Percentiles rank a stretch among this genome's conserved stretches.
phyloP scores from a whole-genome alignment of 2,797 vertebrate genomes.

The Ctenochaetus hawaiiensis region DNA sequence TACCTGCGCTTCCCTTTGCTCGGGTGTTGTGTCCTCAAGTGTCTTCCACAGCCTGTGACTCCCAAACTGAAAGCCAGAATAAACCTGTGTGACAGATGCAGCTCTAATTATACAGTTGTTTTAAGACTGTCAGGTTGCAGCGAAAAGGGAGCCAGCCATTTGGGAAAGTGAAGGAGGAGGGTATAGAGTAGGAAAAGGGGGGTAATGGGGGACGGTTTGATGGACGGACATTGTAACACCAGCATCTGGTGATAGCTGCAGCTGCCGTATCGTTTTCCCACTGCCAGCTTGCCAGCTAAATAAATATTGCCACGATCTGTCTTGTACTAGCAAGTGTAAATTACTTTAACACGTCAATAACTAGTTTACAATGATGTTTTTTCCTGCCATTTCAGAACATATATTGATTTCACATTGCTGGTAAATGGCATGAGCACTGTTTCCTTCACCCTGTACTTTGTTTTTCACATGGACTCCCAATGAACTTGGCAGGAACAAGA shows the following conservation, averaged over 20 bases:
- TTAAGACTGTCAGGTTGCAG: slow-evolving; percentile 88
- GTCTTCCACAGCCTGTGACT: slow-evolving; percentile 51
- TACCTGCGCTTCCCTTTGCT: slow-evolving; percentile 20
- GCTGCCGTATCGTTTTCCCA: slow-evolving; percentile 85
- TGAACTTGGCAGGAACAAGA: slow-evolving; percentile 51
- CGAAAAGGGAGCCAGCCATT: slow-evolving; percentile 83
- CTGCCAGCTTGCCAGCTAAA: slow-evolving; percentile 88
- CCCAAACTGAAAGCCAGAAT: slow-evolving; percentile 71
- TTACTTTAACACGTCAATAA: slow-evolving; percentile 90
- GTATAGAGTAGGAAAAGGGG: slow-evolving; percentile 56
- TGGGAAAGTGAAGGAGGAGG: slow-evolving; percentile 74
- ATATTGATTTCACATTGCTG: slow-evolving; percentile 89
- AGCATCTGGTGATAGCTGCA: slow-evolving; percentile 87
- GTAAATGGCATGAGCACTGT: slow-evolving; percentile 80
- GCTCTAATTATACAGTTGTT: slow-evolving; percentile 90
- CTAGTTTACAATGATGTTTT: slow-evolving; percentile 88
- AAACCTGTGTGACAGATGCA: slow-evolving; percentile 83
- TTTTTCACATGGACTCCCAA: slow-evolving; percentile 55
- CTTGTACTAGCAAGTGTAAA: slow-evolving; percentile 90
- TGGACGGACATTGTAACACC: slow-evolving; percentile 86
- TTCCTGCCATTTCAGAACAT: slow-evolving; percentile 84
- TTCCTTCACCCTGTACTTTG: slow-evolving; percentile 59
- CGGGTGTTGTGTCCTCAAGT: slow-evolving; percentile 42
- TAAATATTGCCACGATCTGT: slow-evolving; percentile 91
- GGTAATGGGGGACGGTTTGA: slow-evolving; percentile 73